Evolutionary conservation across 2,113 vertebrate species (phyloP).

Genomic region (Pipa parva): DNA sequence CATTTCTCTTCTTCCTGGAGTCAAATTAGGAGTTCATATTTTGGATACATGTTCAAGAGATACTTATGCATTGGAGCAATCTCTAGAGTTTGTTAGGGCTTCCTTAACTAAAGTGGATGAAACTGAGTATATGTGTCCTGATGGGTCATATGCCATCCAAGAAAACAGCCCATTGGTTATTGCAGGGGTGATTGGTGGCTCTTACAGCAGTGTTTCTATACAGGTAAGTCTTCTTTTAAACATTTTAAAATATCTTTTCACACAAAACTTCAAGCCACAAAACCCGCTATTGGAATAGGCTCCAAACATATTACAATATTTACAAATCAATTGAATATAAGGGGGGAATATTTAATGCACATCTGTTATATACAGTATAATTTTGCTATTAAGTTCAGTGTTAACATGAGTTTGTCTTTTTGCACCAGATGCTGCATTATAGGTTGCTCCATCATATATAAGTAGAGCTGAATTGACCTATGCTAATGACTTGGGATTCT

Average conservation of each 20-base stretch:
- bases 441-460: too few relatives aligned
- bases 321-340: too few relatives aligned
- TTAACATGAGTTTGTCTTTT: too few relatives aligned
- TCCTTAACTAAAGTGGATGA: constrained; percentile 97
- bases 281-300: fast-evolving
- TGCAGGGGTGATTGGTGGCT: constrained; percentile 90
- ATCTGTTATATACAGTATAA: too few relatives aligned
- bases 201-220: constrained; percentile 97
- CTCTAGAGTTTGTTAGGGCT: constrained; percentile 93
- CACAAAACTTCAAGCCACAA: too few relatives aligned
- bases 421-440: too few relatives aligned
- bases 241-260: too few relatives aligned
- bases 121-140: constrained; percentile 96
- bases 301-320: too few relatives aligned
- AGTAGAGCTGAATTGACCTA: too few relatives aligned
- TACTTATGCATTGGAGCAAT: constrained; percentile 95
- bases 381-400: too few relatives aligned
- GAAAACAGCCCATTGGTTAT: constrained; percentile 91
- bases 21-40: constrained; percentile 91
- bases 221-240: constrained; percentile 73
- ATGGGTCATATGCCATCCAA: constrained; percentile 91
- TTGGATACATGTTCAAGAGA: constrained; percentile 96
- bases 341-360: too few relatives aligned
- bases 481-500: too few relatives aligned
- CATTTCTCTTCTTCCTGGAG: constrained; percentile 78